Percentiles rank a stretch among this genome's conserved stretches.
Evolutionary conservation across 2,888 invertebrate species (phyloP).

Genomic region (Poecilus cupreus): DNA sequence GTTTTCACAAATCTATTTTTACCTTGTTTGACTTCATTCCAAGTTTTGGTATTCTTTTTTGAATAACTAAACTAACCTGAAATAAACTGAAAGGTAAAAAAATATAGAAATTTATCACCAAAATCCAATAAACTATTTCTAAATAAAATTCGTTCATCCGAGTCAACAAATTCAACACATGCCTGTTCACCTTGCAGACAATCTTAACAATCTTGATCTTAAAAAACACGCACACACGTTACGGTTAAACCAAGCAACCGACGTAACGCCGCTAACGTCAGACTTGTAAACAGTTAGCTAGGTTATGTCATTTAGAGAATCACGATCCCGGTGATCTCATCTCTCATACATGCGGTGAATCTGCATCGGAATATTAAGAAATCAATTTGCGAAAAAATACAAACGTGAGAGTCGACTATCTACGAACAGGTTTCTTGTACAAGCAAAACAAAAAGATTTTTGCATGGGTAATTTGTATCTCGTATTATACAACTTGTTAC

Average conservation of each 20-base stretch:
- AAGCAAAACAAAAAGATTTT: conserved; percentile 4
- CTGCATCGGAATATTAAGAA: not conserved
- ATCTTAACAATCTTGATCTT: not conserved
- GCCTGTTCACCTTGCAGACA: not conserved
- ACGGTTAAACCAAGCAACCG: not conserved
- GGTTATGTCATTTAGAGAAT: not conserved
- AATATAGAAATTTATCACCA: too few relatives aligned
- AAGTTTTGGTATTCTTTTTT: too few relatives aligned
- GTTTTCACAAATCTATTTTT: too few relatives aligned
- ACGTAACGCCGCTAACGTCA: too few relatives aligned
- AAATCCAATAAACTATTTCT: too few relatives aligned
- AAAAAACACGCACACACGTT: not conserved
- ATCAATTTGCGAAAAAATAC: conserved; percentile 14
- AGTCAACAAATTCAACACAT: not conserved
- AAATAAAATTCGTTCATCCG: too few relatives aligned
- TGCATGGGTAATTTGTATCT: conserved; percentile 29
- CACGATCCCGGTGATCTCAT: not conserved
- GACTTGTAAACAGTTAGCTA: not conserved
- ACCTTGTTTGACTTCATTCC: too few relatives aligned
- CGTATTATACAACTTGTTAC: conserved; percentile 17
- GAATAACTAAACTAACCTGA: too few relatives aligned
- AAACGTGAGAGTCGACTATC: conserved; percentile 8
- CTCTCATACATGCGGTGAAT: not conserved
- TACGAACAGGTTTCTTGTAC: conserved; percentile 1
- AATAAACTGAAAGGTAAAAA: too few relatives aligned